Evolutionary conservation across 2,888 invertebrate genomes (phyloP), one percentile per base, ranked within the genome.

Genomic region (Dicyrtoma fusca): DNA sequence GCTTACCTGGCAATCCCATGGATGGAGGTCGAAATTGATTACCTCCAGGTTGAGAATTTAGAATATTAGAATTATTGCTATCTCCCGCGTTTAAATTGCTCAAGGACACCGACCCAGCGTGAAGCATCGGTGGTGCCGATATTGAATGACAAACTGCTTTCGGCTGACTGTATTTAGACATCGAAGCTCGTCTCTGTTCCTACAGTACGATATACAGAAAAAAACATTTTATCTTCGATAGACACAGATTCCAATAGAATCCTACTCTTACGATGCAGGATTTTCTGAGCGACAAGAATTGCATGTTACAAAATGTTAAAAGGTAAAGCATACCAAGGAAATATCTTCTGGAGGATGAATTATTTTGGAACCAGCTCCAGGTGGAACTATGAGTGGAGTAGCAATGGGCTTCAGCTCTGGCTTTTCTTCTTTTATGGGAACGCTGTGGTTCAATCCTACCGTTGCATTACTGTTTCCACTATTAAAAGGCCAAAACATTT

Each of bases 291-390:
- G n/a, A n/a, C n/a, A n/a, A n/a, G n/a, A n/a, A n/a, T n/a, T n/a
- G n/a, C n/a, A n/a, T n/a, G n/a, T n/a, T n/a, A n/a, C n/a, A n/a
- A n/a, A n/a, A n/a, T 19, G 11, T 19, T 5, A 55, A 55, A 55
- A 55, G 23, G 23, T n/a, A 11, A 11, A 11, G 6, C 10, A 19
- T 81, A 87, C 89, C 84, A 89, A 81, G 42, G 96, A 96, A 69
- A 95, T 89, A 84, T 95, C 95, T 83, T 97, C 96, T 0, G 93
- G 90, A 0, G 97, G 97, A 84, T 97, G 97, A 80, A 97, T 89
- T 71, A 97, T 96, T 85, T 92, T 91, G 82, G 93, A 92, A 49
- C 92, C 90, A 6, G 93, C 91, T 55, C 92, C 91, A 6, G 91
- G 90, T n/a, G 91, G 88, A 14, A 89, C 90, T 66, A 92, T 91